A percentile compares a stretch with the other conserved stretches of the same genome.
phyloP scores from a whole-genome alignment of 1,140 invertebrate species.

The Drosophila nasuta region DNA sequence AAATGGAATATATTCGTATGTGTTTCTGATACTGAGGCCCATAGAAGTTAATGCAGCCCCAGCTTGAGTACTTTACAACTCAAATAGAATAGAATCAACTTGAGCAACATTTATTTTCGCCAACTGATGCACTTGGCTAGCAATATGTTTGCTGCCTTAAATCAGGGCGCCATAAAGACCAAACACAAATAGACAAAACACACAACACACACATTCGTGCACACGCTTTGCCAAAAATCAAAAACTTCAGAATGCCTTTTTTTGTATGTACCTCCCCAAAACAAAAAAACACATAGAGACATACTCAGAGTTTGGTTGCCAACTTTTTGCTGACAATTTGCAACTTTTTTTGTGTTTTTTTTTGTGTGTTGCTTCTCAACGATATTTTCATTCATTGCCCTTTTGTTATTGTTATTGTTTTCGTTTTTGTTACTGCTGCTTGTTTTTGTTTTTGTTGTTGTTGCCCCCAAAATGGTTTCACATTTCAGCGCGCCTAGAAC shows the following conservation, averaged over 20 bases:
- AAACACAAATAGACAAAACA: slow-evolving; percentile 39
- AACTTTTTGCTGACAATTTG: slow-evolving; percentile 75
- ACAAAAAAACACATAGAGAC: slow-evolving; percentile 8
- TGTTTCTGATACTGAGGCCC: not conserved
- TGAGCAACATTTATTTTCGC: slow-evolving; percentile 30
- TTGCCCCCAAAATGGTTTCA: slow-evolving; percentile 68
- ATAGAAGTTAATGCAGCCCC: slow-evolving; percentile 16
- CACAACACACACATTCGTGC: not conserved
- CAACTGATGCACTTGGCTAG: slow-evolving; percentile 32
- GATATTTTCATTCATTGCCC: slow-evolving; percentile 68
- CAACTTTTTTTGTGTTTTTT: slow-evolving; percentile 43
- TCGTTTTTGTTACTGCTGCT: slow-evolving; percentile 6
- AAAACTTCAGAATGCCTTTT: slow-evolving; percentile 38
- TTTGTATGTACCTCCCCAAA: slow-evolving; percentile 5
- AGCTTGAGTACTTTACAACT: slow-evolving; percentile 32
- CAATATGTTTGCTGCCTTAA: slow-evolving; percentile 41
- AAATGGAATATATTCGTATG: not conserved
- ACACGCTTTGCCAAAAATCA: slow-evolving; percentile 41
- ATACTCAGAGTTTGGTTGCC: slow-evolving; percentile 41
- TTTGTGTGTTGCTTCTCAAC: slow-evolving; percentile 29
- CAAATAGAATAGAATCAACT: slow-evolving; percentile 41
- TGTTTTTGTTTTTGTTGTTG: slow-evolving; percentile 9
- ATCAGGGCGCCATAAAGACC: slow-evolving; percentile 40
- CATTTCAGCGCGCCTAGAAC: slow-evolving; percentile 75
- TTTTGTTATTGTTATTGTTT: slow-evolving; percentile 54